phyloP scores from a whole-genome alignment of 2,113 vertebrate genomes.

The Rhinoderma darwinii region DNA sequence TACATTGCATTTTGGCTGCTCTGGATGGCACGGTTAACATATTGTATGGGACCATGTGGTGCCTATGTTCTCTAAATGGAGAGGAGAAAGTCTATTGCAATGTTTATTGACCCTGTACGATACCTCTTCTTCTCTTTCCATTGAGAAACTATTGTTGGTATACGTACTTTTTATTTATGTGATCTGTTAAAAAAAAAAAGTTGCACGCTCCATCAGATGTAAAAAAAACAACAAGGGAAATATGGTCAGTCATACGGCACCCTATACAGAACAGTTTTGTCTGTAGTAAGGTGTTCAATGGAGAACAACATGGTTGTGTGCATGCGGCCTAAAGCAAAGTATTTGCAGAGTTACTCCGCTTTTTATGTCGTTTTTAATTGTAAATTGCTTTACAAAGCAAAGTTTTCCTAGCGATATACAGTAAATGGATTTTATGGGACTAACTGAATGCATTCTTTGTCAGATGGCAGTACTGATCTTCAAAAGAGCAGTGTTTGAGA shows the following conservation, averaged over 20 bases:
- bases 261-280: neutral
- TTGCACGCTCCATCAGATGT: neutral
- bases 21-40: neutral
- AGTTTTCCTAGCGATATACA: neutral
- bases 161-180: neutral
- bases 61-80: neutral
- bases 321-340: neutral
- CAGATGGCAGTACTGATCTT: slow-evolving; percentile 92
- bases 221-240: neutral
- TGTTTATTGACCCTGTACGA: neutral
- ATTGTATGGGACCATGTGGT: neutral
- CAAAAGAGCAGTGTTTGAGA: slow-evolving; percentile 84
- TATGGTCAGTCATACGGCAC: neutral
- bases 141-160: too few relatives aligned
- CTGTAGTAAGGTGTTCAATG: neutral
- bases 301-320: neutral
- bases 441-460: neutral
- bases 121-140: neutral
- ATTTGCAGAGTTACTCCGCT: neutral
- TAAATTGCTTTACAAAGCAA: neutral
- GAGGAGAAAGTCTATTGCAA: neutral
- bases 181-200: neutral
- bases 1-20: neutral
- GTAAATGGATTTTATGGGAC: neutral
- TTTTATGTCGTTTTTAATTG: neutral